phyloP scores from a whole-genome alignment of 2,888 invertebrate genomes.

The Leptopilina drosophilae region DNA sequence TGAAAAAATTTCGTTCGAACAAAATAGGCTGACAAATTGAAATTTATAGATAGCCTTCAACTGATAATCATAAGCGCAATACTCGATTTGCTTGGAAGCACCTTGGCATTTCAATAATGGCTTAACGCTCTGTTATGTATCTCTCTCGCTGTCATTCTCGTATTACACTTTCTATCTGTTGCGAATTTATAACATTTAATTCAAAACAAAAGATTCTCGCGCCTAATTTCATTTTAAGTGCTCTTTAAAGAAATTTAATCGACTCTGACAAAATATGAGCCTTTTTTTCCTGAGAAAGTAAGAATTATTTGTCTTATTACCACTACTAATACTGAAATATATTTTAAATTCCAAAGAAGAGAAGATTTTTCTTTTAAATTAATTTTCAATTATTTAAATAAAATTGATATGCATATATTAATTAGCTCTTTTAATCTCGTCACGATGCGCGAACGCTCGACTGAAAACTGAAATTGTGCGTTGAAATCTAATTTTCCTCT shows the following conservation, averaged over 20 bases:
- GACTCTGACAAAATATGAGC: conserved; percentile 11
- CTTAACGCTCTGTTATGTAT: conserved; percentile 36
- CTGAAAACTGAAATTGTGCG: conserved; percentile 35
- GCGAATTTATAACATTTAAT: conserved; percentile 1
- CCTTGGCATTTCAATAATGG: conserved; percentile 19
- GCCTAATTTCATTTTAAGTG: background rate
- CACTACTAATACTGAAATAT: too few relatives aligned
- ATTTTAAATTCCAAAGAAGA: too few relatives aligned
- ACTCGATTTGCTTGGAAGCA: conserved; percentile 23
- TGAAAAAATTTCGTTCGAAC: too few relatives aligned
- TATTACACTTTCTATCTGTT: conserved; percentile 29
- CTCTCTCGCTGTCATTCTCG: conserved; percentile 21
- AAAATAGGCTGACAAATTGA: background rate
- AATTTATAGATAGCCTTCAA: background rate
- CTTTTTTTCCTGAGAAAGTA: background rate
- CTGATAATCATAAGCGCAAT: background rate
- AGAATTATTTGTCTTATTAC: too few relatives aligned
- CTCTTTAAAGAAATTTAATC: background rate
- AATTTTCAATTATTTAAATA: conserved; percentile 9
- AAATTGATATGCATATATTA: background rate
- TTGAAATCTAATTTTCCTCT: conserved; percentile 30
- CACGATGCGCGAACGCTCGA: conserved; percentile 1
- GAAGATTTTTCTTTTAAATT: too few relatives aligned
- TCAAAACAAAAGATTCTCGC: background rate
- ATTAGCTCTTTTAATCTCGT: background rate